Conservation (phyloP, 2,797 vertebrate species). For the Melopsittacus undulatus region DNA sequence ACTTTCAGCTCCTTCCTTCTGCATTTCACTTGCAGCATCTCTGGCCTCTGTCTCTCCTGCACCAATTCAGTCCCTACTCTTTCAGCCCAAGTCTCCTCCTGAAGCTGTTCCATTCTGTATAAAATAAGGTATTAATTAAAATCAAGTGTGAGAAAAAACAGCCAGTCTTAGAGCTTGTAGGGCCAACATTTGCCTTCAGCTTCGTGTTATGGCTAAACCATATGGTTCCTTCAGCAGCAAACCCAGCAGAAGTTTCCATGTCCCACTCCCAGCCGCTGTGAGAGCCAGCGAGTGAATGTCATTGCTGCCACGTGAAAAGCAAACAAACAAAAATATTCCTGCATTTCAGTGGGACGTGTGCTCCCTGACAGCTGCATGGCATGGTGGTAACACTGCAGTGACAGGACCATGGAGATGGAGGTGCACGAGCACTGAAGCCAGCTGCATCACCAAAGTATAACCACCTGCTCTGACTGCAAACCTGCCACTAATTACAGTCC, state of each 20-base stretch:
- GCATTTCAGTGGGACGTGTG: not conserved
- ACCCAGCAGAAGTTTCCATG: rapidly evolving
- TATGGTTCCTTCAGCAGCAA: not conserved
- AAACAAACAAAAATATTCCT: not conserved
- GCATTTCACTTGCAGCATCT: not conserved
- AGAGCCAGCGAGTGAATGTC: not conserved
- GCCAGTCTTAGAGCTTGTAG: not conserved
- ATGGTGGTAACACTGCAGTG: not conserved
- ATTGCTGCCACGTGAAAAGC: rapidly evolving
- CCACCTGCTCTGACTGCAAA: not conserved
- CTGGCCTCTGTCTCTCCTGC: not conserved
- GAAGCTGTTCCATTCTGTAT: not conserved
- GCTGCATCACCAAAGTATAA: not conserved
- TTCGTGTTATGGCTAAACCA: not conserved
- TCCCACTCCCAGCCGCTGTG: rapidly evolving
- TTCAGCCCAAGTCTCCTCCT: not conserved
- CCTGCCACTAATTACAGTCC: not conserved
- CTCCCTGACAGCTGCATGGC: not conserved
- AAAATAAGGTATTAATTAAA: not conserved
- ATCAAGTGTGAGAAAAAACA: not conserved
- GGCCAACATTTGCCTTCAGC: not conserved
- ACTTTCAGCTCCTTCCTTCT: not conserved
- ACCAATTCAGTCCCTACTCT: not conserved
- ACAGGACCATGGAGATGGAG: rapidly evolving
- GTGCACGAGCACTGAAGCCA: not conserved